Evolutionary conservation across 2,888 invertebrate species (phyloP).

Genomic region (Metopia argyrocephala): DNA sequence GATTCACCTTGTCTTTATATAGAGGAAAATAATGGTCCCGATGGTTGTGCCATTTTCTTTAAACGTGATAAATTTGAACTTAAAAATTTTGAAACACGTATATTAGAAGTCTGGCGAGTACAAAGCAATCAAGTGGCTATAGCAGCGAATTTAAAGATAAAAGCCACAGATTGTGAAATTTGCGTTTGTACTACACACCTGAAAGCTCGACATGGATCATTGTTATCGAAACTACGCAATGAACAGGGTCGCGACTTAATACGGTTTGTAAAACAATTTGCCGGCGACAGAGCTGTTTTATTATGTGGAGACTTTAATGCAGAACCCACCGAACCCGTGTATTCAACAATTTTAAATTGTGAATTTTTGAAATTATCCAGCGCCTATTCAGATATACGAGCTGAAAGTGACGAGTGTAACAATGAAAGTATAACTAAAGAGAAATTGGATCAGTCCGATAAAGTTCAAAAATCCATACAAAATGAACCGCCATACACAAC

Average conservation of each 20-base stretch:
- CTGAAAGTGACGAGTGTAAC: conserved; percentile 67
- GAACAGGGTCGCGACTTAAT: conserved; percentile 86
- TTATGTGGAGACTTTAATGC: conserved; percentile 89
- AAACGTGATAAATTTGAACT: conserved; percentile 82
- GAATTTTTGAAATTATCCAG: conserved; percentile 79
- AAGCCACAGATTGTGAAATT: conserved; percentile 81
- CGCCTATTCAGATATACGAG: conserved; percentile 80
- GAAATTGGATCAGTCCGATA: conserved; percentile 65
- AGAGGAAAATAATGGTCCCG: conserved; percentile 86
- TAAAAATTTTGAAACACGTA: conserved; percentile 80
- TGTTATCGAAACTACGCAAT: conserved; percentile 83
- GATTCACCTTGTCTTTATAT: conserved; percentile 88
- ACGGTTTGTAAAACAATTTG: conserved; percentile 80
- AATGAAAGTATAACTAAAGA: conserved; percentile 52
- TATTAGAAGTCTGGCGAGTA: conserved; percentile 86
- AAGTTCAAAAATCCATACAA: conserved; percentile 74
- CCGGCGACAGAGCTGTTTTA: conserved; percentile 81
- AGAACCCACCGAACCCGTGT: conserved; percentile 85
- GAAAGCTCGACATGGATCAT: conserved; percentile 85
- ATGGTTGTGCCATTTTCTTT: conserved; percentile 88
- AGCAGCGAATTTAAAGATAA: conserved; percentile 80
- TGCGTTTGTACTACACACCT: conserved; percentile 86
- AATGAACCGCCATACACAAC: conserved; percentile 86
- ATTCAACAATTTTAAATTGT: conserved; percentile 81
- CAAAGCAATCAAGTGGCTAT: conserved; percentile 87